phyloP scores from a whole-genome alignment of 2,113 vertebrate genomes.

The Takifugu bimaculatus region DNA sequence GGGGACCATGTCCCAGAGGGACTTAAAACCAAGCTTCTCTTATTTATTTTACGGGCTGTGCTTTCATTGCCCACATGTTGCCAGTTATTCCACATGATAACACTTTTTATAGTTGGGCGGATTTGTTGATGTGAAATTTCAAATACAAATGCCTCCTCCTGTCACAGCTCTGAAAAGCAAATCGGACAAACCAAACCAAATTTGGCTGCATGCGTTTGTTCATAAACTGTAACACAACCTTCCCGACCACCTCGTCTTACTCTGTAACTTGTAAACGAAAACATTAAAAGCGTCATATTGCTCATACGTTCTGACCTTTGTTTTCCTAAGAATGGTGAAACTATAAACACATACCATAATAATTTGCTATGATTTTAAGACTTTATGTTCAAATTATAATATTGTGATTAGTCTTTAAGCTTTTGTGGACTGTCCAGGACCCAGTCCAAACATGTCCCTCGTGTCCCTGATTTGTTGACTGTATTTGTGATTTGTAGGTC shows the following conservation, averaged over 20 bases:
- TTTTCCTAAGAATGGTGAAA: no score
- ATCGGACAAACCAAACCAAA: neutral
- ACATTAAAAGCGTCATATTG: neutral
- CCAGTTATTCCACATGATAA: neutral
- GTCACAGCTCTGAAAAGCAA: neutral
- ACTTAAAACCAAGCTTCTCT: neutral
- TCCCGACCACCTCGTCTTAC: neutral
- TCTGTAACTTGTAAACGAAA: constrained; percentile 20
- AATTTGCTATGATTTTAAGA: no score
- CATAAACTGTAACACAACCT: neutral
- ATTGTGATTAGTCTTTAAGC: no score
- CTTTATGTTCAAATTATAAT: no score
- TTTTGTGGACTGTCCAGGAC: no score
- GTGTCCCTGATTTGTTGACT: no score
- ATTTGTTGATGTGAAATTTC: neutral
- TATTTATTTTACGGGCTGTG: constrained; percentile 59
- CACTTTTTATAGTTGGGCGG: neutral
- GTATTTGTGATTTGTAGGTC: no score
- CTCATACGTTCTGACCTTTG: no score
- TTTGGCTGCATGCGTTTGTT: neutral
- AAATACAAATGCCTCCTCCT: neutral
- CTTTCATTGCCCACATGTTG: neutral
- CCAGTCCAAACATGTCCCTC: no score
- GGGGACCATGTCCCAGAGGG: neutral
- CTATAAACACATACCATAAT: no score